phyloP scores from a whole-genome alignment of 2,797 vertebrate species.

The Brotula barbata region DNA sequence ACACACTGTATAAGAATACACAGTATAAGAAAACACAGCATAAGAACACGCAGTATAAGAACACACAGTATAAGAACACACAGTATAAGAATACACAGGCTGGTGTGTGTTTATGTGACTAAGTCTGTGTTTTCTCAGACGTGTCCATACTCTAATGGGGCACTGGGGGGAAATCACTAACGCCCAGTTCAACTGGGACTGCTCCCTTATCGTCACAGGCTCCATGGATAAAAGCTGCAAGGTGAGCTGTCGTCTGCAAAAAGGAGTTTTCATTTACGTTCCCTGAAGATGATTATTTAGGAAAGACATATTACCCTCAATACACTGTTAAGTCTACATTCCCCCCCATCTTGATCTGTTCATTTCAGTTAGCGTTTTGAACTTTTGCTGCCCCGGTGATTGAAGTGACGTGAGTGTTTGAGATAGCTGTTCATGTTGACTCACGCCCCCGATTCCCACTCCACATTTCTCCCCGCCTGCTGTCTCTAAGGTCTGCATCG shows the following conservation, averaged over 20 bases:
- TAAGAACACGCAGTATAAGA: no score
- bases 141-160: constrained; percentile 83
- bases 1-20: no score
- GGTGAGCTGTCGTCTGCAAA: constrained; percentile 72
- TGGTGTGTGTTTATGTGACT: constrained; percentile 4
- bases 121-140: constrained; percentile 70
- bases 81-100: no score
- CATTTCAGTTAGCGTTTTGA: constrained; percentile 4
- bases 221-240: constrained; percentile 95
- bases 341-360: not conserved
- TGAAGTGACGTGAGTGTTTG: not conserved
- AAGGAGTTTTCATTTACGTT: not conserved
- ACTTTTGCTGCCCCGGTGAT: not conserved
- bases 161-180: constrained; percentile 91
- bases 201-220: constrained; percentile 86
- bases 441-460: constrained; percentile 11
- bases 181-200: constrained; percentile 93
- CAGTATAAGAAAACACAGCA: no score
- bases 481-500: constrained; percentile 43
- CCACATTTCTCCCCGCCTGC: constrained; percentile 1
- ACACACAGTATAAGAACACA: not conserved
- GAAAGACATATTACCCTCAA: not conserved
- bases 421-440: constrained; percentile 15
- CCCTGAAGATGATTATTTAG: not conserved
- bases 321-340: not conserved